Evolutionary conservation across 2,888 invertebrate species (phyloP), one percentile per base, ranked within the genome.

Genomic region (Disparrhopalites patrizii): DNA sequence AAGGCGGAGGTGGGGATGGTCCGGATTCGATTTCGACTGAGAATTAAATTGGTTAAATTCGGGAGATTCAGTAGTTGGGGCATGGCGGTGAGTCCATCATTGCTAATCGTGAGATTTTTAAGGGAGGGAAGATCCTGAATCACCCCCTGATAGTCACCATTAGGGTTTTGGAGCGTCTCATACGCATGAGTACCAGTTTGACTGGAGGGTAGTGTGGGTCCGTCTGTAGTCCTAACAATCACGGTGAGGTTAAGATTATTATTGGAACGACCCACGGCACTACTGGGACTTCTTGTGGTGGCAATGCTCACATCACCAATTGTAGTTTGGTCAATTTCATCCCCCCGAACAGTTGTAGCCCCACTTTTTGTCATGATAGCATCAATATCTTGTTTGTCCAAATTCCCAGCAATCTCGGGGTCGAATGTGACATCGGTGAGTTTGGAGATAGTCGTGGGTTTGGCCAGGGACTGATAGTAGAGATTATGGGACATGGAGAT

Each of bases 1-100:
- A 74, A 72, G n/a, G 71, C 71, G 13, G 65, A 68, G 27, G 66
- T 56, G 8, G 71, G 74, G 40, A 74, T 62, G 10, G 33, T 23
- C 43, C 30, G 54, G n/a, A 74, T 66, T 52, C 67, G 61, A 51
- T 74, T 74, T 23, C 66, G 54, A 25, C 61, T 69, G 20, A 73
- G 36, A 25, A 67, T 65, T 23, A 73, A 58, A 47, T 64, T 64
- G 15, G 69, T 68, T 20, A 74, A 60, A 55, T 70, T 70, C 10
- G 74, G 74, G 30, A 74, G 27, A 50, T 65, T 65, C 31, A 67
- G 64, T 10, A 74, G 38, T 40, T 65, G 56, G 2, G 70, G 69
- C n/a, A 72, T 36, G 2, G 68, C 65, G 50, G 66, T 68, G 4
- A 74, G 62, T 36, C 68, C 69, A 57, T 73, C 70, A 66, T 70